These are phyloP conservation scores for Carassius carassius DNA, from an alignment of 2,113 vertebrate species.

Conservation along the genomic window DNA sequence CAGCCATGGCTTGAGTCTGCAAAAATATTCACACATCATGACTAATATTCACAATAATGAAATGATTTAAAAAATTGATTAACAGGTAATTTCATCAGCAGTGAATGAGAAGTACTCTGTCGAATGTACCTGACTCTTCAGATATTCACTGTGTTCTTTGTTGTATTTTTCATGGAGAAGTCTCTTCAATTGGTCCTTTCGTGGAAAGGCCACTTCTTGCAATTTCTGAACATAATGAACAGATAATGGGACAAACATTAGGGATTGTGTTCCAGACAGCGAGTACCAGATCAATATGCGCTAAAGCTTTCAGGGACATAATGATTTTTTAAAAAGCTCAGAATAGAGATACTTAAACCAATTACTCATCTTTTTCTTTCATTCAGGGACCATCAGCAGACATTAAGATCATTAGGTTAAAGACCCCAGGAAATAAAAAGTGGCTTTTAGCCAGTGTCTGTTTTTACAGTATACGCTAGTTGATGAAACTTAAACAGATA, in stretches of 20 bases:
- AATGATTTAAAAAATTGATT: background rate
- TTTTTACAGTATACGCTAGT: background rate
- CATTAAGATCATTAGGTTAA: background rate
- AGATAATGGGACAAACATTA: background rate
- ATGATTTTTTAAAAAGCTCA: slow-evolving; percentile 3
- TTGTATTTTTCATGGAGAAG: slow-evolving; percentile 92
- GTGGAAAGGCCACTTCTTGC: slow-evolving; percentile 93
- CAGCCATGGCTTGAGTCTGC: slow-evolving; percentile 61
- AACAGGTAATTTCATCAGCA: background rate
- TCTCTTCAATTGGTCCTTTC: slow-evolving; percentile 90
- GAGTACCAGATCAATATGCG: slow-evolving; percentile 1
- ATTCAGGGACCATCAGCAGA: background rate
- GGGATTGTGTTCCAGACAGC: background rate
- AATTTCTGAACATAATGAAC: slow-evolving; percentile 82
- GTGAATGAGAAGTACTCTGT: background rate
- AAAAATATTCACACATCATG: background rate
- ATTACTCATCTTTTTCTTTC: slow-evolving; percentile 2
- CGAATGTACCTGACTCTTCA: slow-evolving; percentile 75
- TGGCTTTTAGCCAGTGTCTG: background rate
- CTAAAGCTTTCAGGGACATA: slow-evolving; percentile 2
- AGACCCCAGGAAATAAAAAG: background rate
- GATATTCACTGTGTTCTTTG: slow-evolving; percentile 87
- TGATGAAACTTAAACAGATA: background rate
- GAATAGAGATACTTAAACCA: background rate
- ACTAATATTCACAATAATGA: background rate